A percentile compares a stretch with the other conserved stretches of the same genome.
These are phyloP conservation scores for Heterochromis multidens DNA, from an alignment of 2,113 vertebrate species.

Conservation along the genomic window DNA sequence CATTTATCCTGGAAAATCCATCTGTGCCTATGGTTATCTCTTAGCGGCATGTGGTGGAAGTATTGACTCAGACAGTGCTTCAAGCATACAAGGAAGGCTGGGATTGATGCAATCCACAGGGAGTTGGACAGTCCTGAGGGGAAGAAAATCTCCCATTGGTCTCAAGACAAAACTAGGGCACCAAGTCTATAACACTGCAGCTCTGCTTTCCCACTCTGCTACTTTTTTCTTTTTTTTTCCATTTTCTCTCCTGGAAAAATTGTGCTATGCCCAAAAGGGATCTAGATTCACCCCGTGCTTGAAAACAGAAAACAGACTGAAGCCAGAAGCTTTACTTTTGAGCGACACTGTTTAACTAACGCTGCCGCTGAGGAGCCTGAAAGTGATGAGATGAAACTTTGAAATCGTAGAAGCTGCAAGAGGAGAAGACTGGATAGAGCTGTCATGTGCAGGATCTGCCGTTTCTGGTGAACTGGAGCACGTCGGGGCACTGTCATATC, in stretches of 20 bases:
- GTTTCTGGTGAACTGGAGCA: slow-evolving; percentile 4
- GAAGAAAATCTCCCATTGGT: slow-evolving; percentile 40
- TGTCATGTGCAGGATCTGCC: slow-evolving; percentile 14
- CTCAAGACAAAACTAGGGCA: slow-evolving; percentile 65
- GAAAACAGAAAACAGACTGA: slow-evolving; percentile 22
- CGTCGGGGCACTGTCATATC: background rate
- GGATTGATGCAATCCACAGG: slow-evolving; percentile 62
- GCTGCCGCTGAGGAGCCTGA: slow-evolving; percentile 7
- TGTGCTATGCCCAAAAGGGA: slow-evolving; percentile 44
- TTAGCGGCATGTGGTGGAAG: slow-evolving; percentile 49
- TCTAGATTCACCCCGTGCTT: slow-evolving; percentile 18
- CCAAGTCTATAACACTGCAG: slow-evolving; percentile 18
- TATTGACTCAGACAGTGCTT: slow-evolving; percentile 55
- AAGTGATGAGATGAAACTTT: slow-evolving; percentile 13
- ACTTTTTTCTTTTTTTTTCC: background rate
- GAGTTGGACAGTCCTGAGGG: slow-evolving; percentile 56
- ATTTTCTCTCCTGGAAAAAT: slow-evolving; percentile 7
- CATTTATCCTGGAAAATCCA: slow-evolving; percentile 15
- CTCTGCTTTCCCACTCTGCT: slow-evolving; percentile 23
- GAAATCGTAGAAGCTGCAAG: background rate
- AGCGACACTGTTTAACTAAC: slow-evolving; percentile 32
- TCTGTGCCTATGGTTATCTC: slow-evolving; percentile 34
- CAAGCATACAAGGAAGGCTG: slow-evolving; percentile 34
- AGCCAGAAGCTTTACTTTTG: slow-evolving; percentile 38
- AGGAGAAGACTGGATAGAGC: slow-evolving; percentile 24